phyloP scores from a whole-genome alignment of 2,888 invertebrate genomes.

The Pomacea canaliculata region DNA sequence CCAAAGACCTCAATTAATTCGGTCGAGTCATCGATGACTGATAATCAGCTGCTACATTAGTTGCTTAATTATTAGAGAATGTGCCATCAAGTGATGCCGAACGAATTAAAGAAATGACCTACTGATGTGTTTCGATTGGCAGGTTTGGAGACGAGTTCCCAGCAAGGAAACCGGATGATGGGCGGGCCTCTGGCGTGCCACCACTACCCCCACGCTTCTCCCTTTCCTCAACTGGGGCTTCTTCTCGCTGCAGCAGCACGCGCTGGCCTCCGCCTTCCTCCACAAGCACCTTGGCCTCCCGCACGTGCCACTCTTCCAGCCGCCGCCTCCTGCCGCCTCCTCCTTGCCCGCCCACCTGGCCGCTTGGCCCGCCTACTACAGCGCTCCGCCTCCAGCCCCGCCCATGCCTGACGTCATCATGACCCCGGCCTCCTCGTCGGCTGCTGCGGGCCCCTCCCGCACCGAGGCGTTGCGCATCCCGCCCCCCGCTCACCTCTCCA shows the following conservation, averaged over 20 bases:
- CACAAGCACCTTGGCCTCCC: slow-evolving; percentile 26
- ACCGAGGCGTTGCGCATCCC: slow-evolving; percentile 24
- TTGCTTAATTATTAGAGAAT: no score
- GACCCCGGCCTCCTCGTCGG: background rate
- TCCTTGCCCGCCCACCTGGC: slow-evolving; percentile 18
- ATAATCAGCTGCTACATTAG: no score
- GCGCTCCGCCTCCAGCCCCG: slow-evolving; percentile 24
- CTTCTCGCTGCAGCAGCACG: slow-evolving; percentile 34
- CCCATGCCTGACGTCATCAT: slow-evolving; percentile 21
- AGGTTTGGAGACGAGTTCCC: no score
- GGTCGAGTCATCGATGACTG: no score
- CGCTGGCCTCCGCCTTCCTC: slow-evolving; percentile 31
- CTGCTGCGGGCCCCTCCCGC: slow-evolving; percentile 14
- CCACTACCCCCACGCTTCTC: slow-evolving; percentile 21
- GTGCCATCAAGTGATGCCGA: no score
- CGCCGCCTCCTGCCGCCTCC: slow-evolving; percentile 7
- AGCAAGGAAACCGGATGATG: background rate
- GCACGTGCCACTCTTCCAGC: slow-evolving; percentile 18
- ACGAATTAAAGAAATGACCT: no score
- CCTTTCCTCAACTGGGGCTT: slow-evolving; percentile 27
- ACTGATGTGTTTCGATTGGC: no score
- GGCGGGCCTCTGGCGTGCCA: slow-evolving; percentile 10
- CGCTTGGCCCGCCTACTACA: slow-evolving; percentile 24
- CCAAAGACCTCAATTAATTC: no score
- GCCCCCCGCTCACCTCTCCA: slow-evolving; percentile 23